Conservation (phyloP, 2,113 vertebrate genomes). For the Leucopternis melanops region DNA sequence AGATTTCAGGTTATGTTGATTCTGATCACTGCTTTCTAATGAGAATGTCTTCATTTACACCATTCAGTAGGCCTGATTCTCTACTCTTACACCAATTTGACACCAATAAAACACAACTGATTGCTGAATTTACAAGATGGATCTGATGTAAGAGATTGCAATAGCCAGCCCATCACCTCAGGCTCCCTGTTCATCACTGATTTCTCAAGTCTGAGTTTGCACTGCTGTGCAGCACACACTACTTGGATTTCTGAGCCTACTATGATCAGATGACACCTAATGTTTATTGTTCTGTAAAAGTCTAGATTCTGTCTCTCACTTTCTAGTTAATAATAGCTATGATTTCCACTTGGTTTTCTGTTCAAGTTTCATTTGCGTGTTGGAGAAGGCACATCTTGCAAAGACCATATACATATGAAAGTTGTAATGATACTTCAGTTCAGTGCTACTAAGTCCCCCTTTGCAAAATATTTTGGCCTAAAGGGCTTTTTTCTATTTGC, state of each 20-base stretch:
- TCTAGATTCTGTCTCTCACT: background rate
- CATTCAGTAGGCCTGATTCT: background rate
- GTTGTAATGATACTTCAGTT: background rate
- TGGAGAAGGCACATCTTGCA: background rate
- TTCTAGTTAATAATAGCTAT: background rate
- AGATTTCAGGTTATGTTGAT: background rate
- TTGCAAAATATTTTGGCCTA: background rate
- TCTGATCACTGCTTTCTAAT: background rate
- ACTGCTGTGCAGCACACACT: fast-evolving
- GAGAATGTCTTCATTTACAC: background rate
- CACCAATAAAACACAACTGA: background rate
- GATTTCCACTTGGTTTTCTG: background rate
- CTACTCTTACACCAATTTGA: background rate
- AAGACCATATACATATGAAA: background rate
- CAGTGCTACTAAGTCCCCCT: background rate
- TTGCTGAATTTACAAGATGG: background rate
- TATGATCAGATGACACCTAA: background rate
- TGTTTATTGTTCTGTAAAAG: background rate
- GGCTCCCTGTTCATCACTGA: background rate
- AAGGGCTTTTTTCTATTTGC: background rate
- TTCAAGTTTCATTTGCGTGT: background rate
- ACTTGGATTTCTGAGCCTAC: background rate
- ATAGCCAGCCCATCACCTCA: background rate
- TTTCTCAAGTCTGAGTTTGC: background rate
- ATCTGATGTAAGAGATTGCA: background rate